Evolutionary conservation across 2,888 invertebrate genomes (phyloP).

Genomic region (Chironomus riparius): DNA sequence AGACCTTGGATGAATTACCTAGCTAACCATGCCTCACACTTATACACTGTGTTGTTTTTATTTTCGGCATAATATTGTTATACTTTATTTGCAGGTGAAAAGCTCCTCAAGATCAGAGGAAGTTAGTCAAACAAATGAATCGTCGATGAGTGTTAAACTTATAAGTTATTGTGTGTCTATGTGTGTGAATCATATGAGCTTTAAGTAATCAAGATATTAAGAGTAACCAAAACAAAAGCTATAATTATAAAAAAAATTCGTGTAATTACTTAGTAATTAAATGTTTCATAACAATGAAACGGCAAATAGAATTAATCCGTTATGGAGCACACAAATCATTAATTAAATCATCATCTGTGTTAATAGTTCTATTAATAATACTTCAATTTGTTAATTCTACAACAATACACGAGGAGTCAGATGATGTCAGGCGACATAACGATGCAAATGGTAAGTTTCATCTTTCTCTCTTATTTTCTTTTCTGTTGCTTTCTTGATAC

Average conservation of each 20-base stretch:
- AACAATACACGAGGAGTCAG: background rate
- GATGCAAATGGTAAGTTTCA: conserved; percentile 4
- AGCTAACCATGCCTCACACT: background rate
- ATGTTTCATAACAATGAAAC: conserved; percentile 20
- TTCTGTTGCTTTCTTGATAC: background rate
- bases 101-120: conserved; percentile 7
- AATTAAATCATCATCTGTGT: conserved; percentile 11
- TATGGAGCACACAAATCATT: background rate
- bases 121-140: background rate
- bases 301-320: conserved; percentile 16
- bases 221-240: background rate
- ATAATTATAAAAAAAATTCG: background rate
- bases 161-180: background rate
- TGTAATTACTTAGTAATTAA: conserved; percentile 12
- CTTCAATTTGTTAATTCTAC: background rate
- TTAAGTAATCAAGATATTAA: conserved; percentile 13
- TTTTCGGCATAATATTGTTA: background rate
- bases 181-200: background rate
- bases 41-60: background rate
- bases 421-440: background rate
- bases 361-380: background rate
- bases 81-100: background rate
- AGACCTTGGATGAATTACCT: background rate
- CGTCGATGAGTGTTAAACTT: background rate
- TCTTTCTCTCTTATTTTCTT: background rate